Percentiles rank a stretch among this genome's conserved stretches.
Conservation (phyloP, 2,797 vertebrate species). For the Tragelaphus eurycerus region DNA sequence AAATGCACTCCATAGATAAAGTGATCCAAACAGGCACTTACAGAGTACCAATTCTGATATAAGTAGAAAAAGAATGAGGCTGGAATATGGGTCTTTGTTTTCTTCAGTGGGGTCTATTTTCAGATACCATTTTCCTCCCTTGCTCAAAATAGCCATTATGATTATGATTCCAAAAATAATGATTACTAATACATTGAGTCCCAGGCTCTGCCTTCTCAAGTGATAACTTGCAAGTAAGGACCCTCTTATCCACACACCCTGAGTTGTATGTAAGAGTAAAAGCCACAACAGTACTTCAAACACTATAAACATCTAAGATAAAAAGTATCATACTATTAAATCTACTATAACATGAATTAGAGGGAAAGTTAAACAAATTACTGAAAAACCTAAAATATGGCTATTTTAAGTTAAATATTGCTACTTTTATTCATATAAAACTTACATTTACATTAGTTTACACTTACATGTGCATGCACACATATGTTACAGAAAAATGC, state of each 20-base stretch:
- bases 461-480: not conserved
- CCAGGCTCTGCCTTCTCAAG: not conserved
- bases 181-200: not conserved
- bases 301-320: not conserved
- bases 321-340: not conserved
- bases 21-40: not conserved
- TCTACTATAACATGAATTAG: not conserved
- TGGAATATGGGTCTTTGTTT: not conserved
- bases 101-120: not conserved
- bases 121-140: not conserved
- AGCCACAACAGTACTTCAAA: not conserved
- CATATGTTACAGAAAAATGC: not conserved
- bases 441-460: not conserved
- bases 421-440: constrained; percentile 26
- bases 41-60: not conserved
- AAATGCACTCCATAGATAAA: not conserved
- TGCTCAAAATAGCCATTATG: not conserved
- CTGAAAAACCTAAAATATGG: not conserved
- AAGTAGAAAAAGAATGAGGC: not conserved
- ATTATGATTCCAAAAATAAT: not conserved
- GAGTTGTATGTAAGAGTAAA: not conserved
- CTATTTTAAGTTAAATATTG: constrained; percentile 8
- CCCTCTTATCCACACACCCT: not conserved
- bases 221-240: not conserved
- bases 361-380: not conserved